These are phyloP conservation scores for Grammomys dolichurus DNA, from an alignment of 2,113 vertebrate species.

Conservation along the genomic window DNA sequence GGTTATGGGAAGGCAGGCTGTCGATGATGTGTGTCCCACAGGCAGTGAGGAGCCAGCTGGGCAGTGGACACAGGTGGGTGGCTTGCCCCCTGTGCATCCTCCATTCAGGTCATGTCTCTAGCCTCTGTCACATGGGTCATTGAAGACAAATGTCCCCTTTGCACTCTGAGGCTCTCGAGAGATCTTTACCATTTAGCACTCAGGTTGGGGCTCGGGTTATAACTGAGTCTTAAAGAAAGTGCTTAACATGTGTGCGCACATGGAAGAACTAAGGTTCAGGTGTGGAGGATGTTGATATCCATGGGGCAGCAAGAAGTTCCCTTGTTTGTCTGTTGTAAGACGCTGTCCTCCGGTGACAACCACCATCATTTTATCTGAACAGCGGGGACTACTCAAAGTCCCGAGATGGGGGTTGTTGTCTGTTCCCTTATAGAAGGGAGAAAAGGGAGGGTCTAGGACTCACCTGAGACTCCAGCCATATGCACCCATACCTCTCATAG, in stretches of 20 bases:
- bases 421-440: background rate
- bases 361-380: background rate
- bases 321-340: background rate
- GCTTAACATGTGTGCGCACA: background rate
- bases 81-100: too few species aligned
- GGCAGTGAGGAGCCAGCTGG: background rate
- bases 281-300: background rate
- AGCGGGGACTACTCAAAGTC: background rate
- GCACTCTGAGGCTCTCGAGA: background rate
- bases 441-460: background rate
- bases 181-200: background rate
- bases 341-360: background rate
- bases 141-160: background rate
- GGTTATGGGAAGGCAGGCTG: background rate
- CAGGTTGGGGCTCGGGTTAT: background rate
- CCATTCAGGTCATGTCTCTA: background rate
- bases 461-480: background rate
- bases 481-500: background rate
- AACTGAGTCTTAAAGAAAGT: background rate
- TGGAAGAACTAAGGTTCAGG: background rate
- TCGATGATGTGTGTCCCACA: accelerated
- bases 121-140: background rate
- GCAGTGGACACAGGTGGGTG: background rate
- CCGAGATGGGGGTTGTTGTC: background rate
- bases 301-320: background rate